phyloP scores from a whole-genome alignment of 2,888 invertebrate species.

The Drosophila colorata region DNA sequence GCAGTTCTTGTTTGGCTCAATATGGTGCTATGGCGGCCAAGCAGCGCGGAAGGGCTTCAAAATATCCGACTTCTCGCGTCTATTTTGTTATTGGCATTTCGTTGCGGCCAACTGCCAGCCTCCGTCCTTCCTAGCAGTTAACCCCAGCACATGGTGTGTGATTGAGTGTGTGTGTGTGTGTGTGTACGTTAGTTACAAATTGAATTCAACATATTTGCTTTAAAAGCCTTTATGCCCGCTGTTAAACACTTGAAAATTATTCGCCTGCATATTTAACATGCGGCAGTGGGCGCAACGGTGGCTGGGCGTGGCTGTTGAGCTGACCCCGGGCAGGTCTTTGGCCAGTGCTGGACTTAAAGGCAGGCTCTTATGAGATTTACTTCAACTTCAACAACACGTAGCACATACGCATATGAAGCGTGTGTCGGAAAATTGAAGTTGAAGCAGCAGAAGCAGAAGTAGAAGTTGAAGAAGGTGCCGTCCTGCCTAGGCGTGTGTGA shows the following conservation, averaged over 20 bases:
- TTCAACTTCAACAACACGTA: constrained; percentile 50
- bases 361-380: constrained; percentile 49
- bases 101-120: constrained; percentile 26
- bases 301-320: constrained; percentile 6
- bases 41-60: constrained; percentile 10
- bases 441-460: too few relatives aligned
- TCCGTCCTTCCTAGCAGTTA: constrained; percentile 18
- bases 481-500: constrained; percentile 25
- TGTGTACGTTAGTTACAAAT: constrained; percentile 61
- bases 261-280: constrained; percentile 53
- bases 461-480: neutral
- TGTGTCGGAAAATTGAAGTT: constrained; percentile 41
- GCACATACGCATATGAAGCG: constrained; percentile 27
- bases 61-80: constrained; percentile 47
- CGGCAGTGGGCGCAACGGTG: constrained; percentile 25
- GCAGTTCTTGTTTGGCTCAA: constrained; percentile 24
- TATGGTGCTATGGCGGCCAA: constrained; percentile 15
- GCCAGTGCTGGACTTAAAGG: constrained; percentile 10
- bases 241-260: constrained; percentile 33
- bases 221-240: constrained; percentile 55
- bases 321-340: neutral
- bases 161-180: constrained; percentile 13
- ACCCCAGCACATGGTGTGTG: constrained; percentile 28
- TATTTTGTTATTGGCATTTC: constrained; percentile 64
- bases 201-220: constrained; percentile 74